Percentiles rank a stretch among this genome's conserved stretches.
Evolutionary conservation across 2,888 invertebrate genomes (phyloP).

Genomic region (Glyphotaelius pellucidus): DNA sequence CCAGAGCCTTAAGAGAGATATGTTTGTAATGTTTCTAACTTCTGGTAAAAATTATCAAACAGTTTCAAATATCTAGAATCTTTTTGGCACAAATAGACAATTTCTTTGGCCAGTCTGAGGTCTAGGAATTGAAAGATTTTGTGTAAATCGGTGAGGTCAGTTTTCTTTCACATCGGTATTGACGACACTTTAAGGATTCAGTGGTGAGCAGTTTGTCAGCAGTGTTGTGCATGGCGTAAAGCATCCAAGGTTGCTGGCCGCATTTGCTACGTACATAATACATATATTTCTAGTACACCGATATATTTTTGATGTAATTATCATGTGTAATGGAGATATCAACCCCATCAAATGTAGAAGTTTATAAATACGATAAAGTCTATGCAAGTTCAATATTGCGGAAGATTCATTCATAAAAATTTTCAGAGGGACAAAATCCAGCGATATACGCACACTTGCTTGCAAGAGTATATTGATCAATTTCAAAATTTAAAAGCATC

Average conservation of each 20-base stretch:
- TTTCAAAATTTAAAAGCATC: no score
- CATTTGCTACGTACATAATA: slow-evolving; percentile 55
- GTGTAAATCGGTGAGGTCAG: no score
- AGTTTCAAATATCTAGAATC: not conserved
- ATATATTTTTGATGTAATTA: slow-evolving; percentile 61
- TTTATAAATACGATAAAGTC: not conserved
- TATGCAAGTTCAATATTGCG: no score
- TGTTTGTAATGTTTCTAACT: no score
- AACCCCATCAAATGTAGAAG: not conserved
- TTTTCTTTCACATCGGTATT: not conserved
- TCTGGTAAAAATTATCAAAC: not conserved
- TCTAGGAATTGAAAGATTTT: not conserved
- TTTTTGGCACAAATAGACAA: no score
- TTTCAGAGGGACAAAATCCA: no score
- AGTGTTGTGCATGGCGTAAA: not conserved
- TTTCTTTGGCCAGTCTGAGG: no score
- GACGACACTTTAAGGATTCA: not conserved
- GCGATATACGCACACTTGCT: no score
- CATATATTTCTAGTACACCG: slow-evolving; percentile 56
- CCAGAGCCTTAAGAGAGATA: no score
- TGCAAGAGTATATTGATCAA: no score
- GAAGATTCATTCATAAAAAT: no score
- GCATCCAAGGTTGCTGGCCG: slow-evolving; percentile 50
- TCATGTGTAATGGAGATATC: slow-evolving; percentile 53
- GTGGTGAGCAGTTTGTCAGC: not conserved